phyloP scores from a whole-genome alignment of 2,888 invertebrate genomes.

The Leucania comma region DNA sequence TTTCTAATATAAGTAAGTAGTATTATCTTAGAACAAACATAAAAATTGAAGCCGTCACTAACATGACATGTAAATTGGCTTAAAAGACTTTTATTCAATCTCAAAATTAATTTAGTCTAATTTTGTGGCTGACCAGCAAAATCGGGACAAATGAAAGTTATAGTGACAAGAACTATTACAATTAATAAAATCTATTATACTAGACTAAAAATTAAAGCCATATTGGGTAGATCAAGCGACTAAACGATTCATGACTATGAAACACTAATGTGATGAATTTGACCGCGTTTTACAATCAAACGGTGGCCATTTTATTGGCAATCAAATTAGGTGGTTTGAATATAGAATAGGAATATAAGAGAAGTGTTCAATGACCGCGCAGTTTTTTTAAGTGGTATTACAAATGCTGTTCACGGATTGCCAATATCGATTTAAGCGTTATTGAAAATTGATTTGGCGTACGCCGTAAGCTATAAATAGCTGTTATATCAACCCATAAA shows the following conservation, averaged over 20 bases:
- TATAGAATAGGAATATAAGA: slow-evolving; percentile 38
- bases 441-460: slow-evolving; percentile 35
- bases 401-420: slow-evolving; percentile 28
- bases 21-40: neutral
- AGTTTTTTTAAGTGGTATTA: slow-evolving; percentile 18
- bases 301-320: slow-evolving; percentile 43
- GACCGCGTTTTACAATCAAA: slow-evolving; percentile 38
- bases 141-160: slow-evolving; percentile 6
- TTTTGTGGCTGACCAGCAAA: neutral
- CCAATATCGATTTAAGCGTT: slow-evolving; percentile 33
- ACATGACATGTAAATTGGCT: neutral
- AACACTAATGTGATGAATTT: slow-evolving; percentile 43
- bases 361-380: slow-evolving; percentile 31
- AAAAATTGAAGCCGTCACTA: neutral
- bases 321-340: slow-evolving; percentile 55
- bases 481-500: slow-evolving; percentile 7
- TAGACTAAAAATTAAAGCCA: slow-evolving; percentile 19
- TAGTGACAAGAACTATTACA: neutral
- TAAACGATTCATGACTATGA: slow-evolving; percentile 37
- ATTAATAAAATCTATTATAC: slow-evolving; percentile 20
- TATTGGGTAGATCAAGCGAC: slow-evolving; percentile 14
- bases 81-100: neutral
- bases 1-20: neutral
- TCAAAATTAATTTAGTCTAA: neutral
- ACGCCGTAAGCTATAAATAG: neutral